phyloP scores from a whole-genome alignment of 2,888 invertebrate species.

The Omphaloscelis lunosa region DNA sequence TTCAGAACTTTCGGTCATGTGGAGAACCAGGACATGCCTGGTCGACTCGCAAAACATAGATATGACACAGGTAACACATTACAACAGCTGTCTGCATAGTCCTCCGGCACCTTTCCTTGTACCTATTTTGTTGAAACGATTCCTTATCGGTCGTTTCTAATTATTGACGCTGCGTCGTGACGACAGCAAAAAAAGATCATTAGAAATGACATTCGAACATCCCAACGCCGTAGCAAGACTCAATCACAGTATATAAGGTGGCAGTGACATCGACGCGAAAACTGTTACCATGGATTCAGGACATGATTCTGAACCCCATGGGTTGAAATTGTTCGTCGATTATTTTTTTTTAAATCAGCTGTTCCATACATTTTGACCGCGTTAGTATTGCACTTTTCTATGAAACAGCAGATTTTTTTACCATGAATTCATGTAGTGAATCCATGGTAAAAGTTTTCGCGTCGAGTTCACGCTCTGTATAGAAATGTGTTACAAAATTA shows the following conservation, averaged over 20 bases:
- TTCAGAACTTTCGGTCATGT: slow-evolving; percentile 89
- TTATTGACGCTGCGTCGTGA: neutral
- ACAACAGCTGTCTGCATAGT: neutral
- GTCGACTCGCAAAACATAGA: slow-evolving; percentile 82
- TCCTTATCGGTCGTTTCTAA: neutral
- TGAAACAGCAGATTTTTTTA: no score
- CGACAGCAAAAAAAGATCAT: neutral
- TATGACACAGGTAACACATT: slow-evolving; percentile 83
- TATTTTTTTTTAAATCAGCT: no score
- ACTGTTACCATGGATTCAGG: no score
- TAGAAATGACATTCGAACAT: neutral
- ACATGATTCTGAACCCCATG: no score
- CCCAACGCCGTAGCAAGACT: neutral
- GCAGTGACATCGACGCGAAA: no score
- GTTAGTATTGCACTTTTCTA: no score
- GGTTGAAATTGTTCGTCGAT: no score
- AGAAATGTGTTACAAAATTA: neutral
- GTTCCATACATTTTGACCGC: no score
- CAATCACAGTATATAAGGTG: no score
- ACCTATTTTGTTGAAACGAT: neutral
- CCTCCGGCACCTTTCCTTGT: neutral
- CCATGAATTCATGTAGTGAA: no score
- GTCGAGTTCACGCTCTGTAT: no score
- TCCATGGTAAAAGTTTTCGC: no score
- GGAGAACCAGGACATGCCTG: slow-evolving; percentile 87